Evolutionary conservation across 1,140 invertebrate genomes (phyloP).

Genomic region (Sycophaga agraensis): DNA sequence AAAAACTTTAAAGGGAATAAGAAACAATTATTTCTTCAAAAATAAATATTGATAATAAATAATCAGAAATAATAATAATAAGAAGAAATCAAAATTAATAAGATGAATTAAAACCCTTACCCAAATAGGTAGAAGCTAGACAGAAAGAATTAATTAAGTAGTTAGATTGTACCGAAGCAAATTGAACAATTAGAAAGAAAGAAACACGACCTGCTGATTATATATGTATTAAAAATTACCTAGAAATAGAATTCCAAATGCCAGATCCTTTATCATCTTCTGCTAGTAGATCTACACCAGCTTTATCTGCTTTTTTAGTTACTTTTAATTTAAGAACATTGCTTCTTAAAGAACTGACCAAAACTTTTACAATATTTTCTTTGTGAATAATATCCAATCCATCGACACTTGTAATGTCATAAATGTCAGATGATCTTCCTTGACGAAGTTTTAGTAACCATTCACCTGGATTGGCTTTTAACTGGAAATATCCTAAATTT

Average conservation of each 20-base stretch:
- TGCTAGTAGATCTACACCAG: constrained; percentile 79
- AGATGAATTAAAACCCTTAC: constrained; percentile 48
- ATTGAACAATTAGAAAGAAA: background rate
- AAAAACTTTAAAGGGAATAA: too few species aligned
- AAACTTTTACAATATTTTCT: constrained; percentile 74
- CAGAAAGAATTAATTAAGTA: constrained; percentile 44
- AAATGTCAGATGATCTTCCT: constrained; percentile 92
- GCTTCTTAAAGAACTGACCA: constrained; percentile 86
- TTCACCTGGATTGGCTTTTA: constrained; percentile 96
- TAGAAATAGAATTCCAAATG: constrained; percentile 93
- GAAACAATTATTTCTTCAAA: too few species aligned
- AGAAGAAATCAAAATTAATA: too few species aligned
- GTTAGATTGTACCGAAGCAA: background rate
- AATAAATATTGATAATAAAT: too few species aligned
- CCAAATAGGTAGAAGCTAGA: constrained; percentile 55
- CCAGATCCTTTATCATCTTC: constrained; percentile 75
- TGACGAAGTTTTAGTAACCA: constrained; percentile 87
- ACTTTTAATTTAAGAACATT: constrained; percentile 91
- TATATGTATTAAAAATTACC: constrained; percentile 56
- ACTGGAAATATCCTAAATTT: constrained; percentile 96
- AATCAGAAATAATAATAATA: too few species aligned
- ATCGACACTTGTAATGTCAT: constrained; percentile 72
- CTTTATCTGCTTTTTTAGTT: constrained; percentile 85
- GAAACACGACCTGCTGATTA: too few species aligned
- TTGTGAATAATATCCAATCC: constrained; percentile 61